Base-by-base conservation (phyloP, 2,797 vertebrate genomes). In the Amniataba percoides region DNA sequence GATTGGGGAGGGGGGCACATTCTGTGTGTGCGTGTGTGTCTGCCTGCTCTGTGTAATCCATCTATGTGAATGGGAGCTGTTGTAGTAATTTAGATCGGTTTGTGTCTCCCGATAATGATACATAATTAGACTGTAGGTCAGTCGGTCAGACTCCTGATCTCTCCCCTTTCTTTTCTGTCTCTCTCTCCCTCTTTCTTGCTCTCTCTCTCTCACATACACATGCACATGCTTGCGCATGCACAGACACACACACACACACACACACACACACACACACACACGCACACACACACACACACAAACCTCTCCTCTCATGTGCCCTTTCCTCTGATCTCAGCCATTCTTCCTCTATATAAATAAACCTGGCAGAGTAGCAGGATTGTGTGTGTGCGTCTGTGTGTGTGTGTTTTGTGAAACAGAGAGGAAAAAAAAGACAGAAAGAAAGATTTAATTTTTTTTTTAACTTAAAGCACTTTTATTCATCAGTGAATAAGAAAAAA, bases 71-170 rank as follows among this genome's bases (percentile, higher is more conserved):
- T 96, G 96, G 96, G 96, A 96, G 96, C 96, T 95, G 96, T 96
- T 95, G 93, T 93, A 96, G 97, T 96, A 97, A 98, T 99, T 99
- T 97, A 96, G 97, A 96, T 97, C 95, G 89, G 94, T 95, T 88
- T 94, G 86, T 98, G 97, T 96, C 98, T 98, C 97, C 97, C 98
- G 97, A 97, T 99, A 99, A 99, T 99, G 97, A 98, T 95, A 97
- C 95, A 97, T 99, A 99, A 99, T 99, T 97, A 98, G 97, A 95
- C 96, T 94, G 90, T 94, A 95, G 98, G 98, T 99, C 98, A 98
- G 95, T 97, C 95, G 97, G 97, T 97, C 97, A 98, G 96, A 96
- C 97, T 97, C 96, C 96, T 96, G 95, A 96, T 96, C 87, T 60
- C 72, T 31, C 80, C 25, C 59, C n/a, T 16, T 11, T 11, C 63